Evolutionary conservation across 2,797 vertebrate genomes (phyloP).

Genomic region (Benthosema pterotum): DNA sequence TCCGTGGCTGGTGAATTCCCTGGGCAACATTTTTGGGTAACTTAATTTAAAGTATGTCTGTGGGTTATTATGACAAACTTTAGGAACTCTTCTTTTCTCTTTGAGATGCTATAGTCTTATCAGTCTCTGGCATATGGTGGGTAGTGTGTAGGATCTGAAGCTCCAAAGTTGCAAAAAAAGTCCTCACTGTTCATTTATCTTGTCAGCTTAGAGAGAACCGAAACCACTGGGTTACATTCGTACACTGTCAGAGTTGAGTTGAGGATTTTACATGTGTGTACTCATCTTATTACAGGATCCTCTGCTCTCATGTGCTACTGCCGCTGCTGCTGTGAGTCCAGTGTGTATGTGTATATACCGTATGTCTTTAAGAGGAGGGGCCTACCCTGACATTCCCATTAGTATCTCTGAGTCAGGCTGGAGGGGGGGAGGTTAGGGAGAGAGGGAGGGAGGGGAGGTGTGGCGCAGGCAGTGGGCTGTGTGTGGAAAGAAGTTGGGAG

Average conservation of each 20-base stretch:
- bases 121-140: no score
- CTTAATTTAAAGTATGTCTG: background rate
- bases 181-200: no score
- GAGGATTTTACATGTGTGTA: no score
- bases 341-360: slow-evolving; percentile 36
- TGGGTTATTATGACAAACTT: background rate
- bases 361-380: slow-evolving; percentile 83
- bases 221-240: no score
- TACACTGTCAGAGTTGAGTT: no score
- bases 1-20: background rate
- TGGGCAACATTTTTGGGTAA: background rate
- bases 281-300: no score
- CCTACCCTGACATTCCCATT: slow-evolving; percentile 59
- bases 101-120: no score
- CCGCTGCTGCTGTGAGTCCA: background rate
- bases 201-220: no score
- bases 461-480: no score
- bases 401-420: slow-evolving; percentile 63
- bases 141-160: background rate
- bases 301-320: no score
- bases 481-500: slow-evolving; percentile 80
- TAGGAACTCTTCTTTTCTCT: no score
- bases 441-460: slow-evolving; percentile 36
- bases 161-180: no score
- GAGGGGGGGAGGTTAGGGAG: slow-evolving; percentile 14